Percentiles rank a stretch among this genome's conserved stretches.
phyloP scores from a whole-genome alignment of 2,888 invertebrate species.

The Ptilodon capucinus region DNA sequence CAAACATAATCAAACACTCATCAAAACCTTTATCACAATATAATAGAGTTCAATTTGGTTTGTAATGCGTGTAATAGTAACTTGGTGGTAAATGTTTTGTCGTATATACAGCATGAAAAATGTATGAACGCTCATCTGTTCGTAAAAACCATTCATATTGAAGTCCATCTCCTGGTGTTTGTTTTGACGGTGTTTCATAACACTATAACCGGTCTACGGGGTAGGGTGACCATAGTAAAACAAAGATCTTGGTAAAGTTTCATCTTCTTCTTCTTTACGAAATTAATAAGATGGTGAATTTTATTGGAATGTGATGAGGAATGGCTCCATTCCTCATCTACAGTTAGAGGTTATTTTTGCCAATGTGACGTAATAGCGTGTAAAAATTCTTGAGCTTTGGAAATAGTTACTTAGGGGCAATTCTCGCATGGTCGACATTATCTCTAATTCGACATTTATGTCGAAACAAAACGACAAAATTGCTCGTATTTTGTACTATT shows the following conservation, averaged over 20 bases:
- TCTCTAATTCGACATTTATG: too few relatives aligned
- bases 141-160: conserved; percentile 64
- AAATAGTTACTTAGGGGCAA: too few relatives aligned
- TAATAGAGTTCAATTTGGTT: conserved; percentile 28
- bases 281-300: too few relatives aligned
- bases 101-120: conserved; percentile 71
- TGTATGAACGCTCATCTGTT: conserved; percentile 72
- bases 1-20: conserved; percentile 35
- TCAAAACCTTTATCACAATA: conserved; percentile 11
- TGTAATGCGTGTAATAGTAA: conserved; percentile 4
- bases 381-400: too few relatives aligned
- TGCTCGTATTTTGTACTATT: too few relatives aligned
- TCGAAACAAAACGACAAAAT: too few relatives aligned
- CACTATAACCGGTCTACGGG: conserved; percentile 29
- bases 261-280: too few relatives aligned
- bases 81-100: conserved; percentile 49
- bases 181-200: conserved; percentile 66
- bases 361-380: too few relatives aligned
- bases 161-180: conserved; percentile 61
- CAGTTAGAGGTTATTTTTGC: too few relatives aligned
- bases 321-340: too few relatives aligned
- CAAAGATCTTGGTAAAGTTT: not conserved
- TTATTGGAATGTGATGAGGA: too few relatives aligned
- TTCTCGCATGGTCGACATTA: too few relatives aligned
- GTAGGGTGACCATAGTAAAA: not conserved